Evolutionary conservation across 1,140 invertebrate genomes (phyloP), one percentile per base, ranked within the genome.

Genomic region (Papilio xuthus): DNA sequence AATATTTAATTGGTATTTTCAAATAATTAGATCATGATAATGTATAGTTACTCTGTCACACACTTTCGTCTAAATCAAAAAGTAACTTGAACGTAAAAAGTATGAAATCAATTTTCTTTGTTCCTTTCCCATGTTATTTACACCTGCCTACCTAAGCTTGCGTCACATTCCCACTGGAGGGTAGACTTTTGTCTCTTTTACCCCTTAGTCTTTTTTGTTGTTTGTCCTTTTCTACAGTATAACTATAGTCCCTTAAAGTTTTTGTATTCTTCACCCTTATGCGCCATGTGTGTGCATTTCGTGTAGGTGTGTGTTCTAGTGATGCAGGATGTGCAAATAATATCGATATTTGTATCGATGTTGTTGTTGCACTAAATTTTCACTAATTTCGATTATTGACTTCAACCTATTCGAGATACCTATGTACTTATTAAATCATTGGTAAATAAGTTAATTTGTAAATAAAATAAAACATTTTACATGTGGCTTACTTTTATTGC

Each of bases 211-310:
- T 53, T 67, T 74, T 73, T 78, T 37, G 72, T 85, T 71, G 60
- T 74, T 78, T 79, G 78, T 89, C 86, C 84, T 87, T 82, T 81
- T 92, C 83, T 53, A 44, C 41, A 53, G 75, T 47, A 77, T 74
- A 78, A 47, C 53, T 50, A 50, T 53, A 56, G 79, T 84, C 84
- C 85, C 86, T 86, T 88, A 80, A 80, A 83, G 84, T 88, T 90
- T 92, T 91, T 89, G 87, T 89, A 86, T 85, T 86, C 84, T 88
- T 86, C 89, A 90, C 91, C 92, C 92, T 91, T 92, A 92, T 89
- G 85, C 80, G 80, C 82, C 32, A 81, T 89, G 86, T 83, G 88
- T 87, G 85, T 84, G 85, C 84, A 84, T 76, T 50, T 79, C 53
- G 81, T 90, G 87, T 89, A 83, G 86, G 86, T 88, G 88, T 88